Evolutionary conservation across 2,113 vertebrate genomes (phyloP).

Genomic region (Etheostoma spectabile): DNA sequence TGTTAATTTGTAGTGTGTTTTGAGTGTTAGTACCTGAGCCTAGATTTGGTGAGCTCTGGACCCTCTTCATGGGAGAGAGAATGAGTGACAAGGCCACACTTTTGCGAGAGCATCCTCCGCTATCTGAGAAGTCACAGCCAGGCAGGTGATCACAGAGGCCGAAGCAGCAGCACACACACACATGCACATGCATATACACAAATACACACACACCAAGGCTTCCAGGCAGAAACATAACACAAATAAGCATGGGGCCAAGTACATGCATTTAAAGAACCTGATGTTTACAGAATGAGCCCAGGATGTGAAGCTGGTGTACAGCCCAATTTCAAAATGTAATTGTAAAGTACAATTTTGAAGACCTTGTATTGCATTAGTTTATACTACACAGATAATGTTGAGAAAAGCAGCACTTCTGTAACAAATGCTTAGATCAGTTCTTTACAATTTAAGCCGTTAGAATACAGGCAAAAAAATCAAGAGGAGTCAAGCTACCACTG

Average conservation of each 20-base stretch:
- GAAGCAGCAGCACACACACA: slow-evolving; percentile 72
- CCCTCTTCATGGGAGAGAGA: slow-evolving; percentile 97
- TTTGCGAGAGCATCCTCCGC: slow-evolving; percentile 93
- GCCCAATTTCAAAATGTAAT: neutral
- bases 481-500: slow-evolving; percentile 20
- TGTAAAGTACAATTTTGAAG: neutral
- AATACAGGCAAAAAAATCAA: slow-evolving; percentile 16
- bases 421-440: neutral
- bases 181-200: slow-evolving; percentile 72
- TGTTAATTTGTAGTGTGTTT: slow-evolving; percentile 40
- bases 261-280: slow-evolving; percentile 78
- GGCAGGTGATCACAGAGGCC: slow-evolving; percentile 73
- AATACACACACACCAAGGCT: slow-evolving; percentile 38
- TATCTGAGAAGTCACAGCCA: slow-evolving; percentile 93
- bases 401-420: neutral
- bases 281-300: slow-evolving; percentile 5
- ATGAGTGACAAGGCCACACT: slow-evolving; percentile 92
- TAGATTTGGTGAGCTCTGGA: slow-evolving; percentile 97
- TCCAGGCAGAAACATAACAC: slow-evolving; percentile 38
- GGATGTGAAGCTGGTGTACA: neutral
- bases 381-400: neutral
- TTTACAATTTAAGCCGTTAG: neutral
- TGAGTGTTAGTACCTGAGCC: slow-evolving; percentile 91
- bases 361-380: neutral
- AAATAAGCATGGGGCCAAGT: slow-evolving; percentile 82